Evolutionary conservation across 2,888 invertebrate species (phyloP), one percentile per base, ranked within the genome.

Genomic region (Morpho helenor): DNA sequence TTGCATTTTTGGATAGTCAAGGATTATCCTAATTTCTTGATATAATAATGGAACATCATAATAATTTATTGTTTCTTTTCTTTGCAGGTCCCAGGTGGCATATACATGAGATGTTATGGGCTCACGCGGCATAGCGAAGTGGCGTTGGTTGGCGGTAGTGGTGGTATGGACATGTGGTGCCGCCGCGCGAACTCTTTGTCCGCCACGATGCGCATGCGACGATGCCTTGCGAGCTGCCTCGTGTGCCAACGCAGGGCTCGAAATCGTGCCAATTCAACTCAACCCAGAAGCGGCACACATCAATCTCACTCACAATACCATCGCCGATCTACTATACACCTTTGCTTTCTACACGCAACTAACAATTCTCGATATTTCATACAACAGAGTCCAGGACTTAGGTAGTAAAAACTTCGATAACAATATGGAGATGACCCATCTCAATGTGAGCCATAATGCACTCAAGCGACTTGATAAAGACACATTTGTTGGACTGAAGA

Each of bases 281-380:
- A 97, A 97, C 83, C 98, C 98, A 46, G 96, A 96, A 79, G 93
- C 96, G 52, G 94, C 93, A 55, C 94, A 94, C 82, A 94, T 98
- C 75, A 95, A 96, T 77, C 93, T 98, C 59, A 94, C 95, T n/a
- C 93, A 94, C 77, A 98, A 98, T 83, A 93, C 94, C 68, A 96
- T 98, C 75, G 92, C 93, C 74, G 94, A 93, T 74, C 92, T 98
- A 7, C 94, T 95, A 66, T 95, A 94, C 79, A 94, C 96, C 22
- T 93, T 97, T 74, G 93, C 92, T 52, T 95, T 97, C 84, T 97
- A 97, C 86, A 93, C 94, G 66, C 94, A 95, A 73, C 92, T 98
- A 45, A 93, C 94, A 73, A 93, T 93, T 54, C 92, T 98, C 66
- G 96, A 98, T 79, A 92, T 98, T 52, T 96, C 96, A 10, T 92